Evolutionary conservation across 2,888 invertebrate genomes (phyloP).

Genomic region (Apoderus coryli): DNA sequence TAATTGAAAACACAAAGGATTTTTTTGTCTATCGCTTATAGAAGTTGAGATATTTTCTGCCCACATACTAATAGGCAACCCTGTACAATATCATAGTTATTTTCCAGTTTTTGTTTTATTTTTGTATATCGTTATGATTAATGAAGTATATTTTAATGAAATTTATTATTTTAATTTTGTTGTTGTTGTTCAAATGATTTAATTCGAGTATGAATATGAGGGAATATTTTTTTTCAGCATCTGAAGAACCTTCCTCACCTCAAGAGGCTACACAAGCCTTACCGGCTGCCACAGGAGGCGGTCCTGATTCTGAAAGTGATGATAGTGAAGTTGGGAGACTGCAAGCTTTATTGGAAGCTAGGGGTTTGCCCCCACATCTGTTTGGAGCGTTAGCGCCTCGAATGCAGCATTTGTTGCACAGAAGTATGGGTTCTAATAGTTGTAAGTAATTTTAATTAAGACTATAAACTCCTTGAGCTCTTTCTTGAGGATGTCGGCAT

Average conservation of each 20-base stretch:
- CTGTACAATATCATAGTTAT: too few species aligned
- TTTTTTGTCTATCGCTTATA: too few species aligned
- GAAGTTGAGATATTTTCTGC: too few species aligned
- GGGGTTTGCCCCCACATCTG: slow-evolving; percentile 91
- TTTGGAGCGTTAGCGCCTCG: slow-evolving; percentile 91
- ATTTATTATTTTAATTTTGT: too few species aligned
- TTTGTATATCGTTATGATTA: too few species aligned
- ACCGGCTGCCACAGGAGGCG: slow-evolving; percentile 29
- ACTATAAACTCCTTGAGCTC: slow-evolving; percentile 8
- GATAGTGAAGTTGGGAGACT: slow-evolving; percentile 92
- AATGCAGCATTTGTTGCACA: slow-evolving; percentile 90
- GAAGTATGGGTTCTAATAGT: slow-evolving; percentile 82
- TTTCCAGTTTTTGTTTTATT: too few species aligned
- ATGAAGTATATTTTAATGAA: too few species aligned
- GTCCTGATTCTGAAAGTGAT: slow-evolving; percentile 62
- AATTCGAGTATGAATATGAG: too few species aligned
- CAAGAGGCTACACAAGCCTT: slow-evolving; percentile 31
- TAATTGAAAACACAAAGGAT: too few species aligned
- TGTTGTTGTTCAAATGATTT: too few species aligned
- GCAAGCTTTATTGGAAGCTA: slow-evolving; percentile 85
- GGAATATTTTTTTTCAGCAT: slow-evolving; percentile 26
- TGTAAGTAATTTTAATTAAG: slow-evolving; percentile 32
- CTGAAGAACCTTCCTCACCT: slow-evolving; percentile 31
- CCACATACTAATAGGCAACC: too few species aligned
- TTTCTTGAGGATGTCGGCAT: too few species aligned